These are phyloP conservation scores for Nomada hirtipes DNA, from an alignment of 2,888 invertebrate genomes.

Conservation along the genomic window DNA sequence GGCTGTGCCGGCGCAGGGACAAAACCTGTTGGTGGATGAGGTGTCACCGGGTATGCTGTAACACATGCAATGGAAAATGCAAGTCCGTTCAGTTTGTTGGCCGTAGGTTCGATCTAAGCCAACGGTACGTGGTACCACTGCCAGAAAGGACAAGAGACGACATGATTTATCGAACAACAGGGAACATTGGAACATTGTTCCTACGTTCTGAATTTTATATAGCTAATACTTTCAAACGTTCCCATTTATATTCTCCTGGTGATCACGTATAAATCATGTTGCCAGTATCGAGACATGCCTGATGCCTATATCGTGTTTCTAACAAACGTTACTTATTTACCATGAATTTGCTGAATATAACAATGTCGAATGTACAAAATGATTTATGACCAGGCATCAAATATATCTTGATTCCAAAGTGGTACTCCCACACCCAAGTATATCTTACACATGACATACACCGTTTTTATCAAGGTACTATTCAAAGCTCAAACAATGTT, in stretches of 20 bases:
- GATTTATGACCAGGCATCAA: slow-evolving; percentile 28
- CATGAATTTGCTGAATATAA: too few species aligned
- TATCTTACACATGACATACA: slow-evolving; percentile 85
- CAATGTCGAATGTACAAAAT: too few species aligned
- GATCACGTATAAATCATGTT: slow-evolving; percentile 64
- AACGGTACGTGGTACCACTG: slow-evolving; percentile 82
- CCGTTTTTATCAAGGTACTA: slow-evolving; percentile 84
- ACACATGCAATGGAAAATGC: slow-evolving; percentile 79
- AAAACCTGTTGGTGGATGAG: slow-evolving; percentile 83
- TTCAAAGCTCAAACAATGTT: slow-evolving; percentile 84
- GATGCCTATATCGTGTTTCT: slow-evolving; percentile 23
- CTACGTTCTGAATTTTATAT: background rate
- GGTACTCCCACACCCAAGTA: slow-evolving; percentile 83
- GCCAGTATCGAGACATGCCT: slow-evolving; percentile 67
- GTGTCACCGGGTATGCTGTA: slow-evolving; percentile 84
- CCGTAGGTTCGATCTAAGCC: slow-evolving; percentile 74
- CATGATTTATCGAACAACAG: slow-evolving; percentile 45
- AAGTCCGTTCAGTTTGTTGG: slow-evolving; percentile 66
- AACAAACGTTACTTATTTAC: background rate
- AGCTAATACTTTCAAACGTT: background rate
- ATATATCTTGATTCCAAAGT: slow-evolving; percentile 65
- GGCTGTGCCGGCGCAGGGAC: slow-evolving; percentile 83
- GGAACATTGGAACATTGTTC: background rate
- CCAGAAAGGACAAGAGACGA: slow-evolving; percentile 73
- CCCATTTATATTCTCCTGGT: slow-evolving; percentile 30